Percentiles rank a stretch among this genome's conserved stretches.
Evolutionary conservation across 2,888 invertebrate species (phyloP).

Genomic region (Chrysodeixis includens): DNA sequence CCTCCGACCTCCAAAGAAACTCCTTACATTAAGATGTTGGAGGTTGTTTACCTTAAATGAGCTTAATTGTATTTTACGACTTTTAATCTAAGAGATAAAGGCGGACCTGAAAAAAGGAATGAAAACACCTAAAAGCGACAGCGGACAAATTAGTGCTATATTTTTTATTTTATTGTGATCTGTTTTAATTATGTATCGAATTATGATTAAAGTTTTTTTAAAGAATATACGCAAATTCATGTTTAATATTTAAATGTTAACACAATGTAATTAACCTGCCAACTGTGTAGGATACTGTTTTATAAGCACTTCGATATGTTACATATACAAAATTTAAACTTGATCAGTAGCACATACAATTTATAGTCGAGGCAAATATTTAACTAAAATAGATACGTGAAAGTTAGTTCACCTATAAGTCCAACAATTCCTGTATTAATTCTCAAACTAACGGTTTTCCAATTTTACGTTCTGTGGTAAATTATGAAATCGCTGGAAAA

Average conservation of each 20-base stretch:
- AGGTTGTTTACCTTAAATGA: slow-evolving; percentile 28
- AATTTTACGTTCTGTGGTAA: not conserved
- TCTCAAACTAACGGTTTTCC: not conserved
- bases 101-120: not conserved
- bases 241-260: too few species aligned
- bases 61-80: slow-evolving; percentile 17
- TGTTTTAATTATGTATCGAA: too few species aligned
- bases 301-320: too few species aligned
- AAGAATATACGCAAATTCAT: too few species aligned
- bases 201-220: too few species aligned
- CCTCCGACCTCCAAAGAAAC: slow-evolving; percentile 14
- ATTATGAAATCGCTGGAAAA: slow-evolving; percentile 20
- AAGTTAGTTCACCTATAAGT: not conserved
- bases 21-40: slow-evolving; percentile 16
- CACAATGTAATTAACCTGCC: too few species aligned
- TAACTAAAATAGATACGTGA: not conserved
- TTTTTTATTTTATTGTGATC: not conserved
- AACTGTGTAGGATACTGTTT: too few species aligned
- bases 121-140: not conserved
- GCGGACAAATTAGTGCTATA: not conserved
- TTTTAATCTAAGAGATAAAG: slow-evolving; percentile 4
- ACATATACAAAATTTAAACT: too few species aligned
- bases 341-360: not conserved
- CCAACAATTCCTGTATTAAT: not conserved
- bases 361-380: not conserved